Evolutionary conservation across 2,797 vertebrate genomes (phyloP).

Genomic region (Rhinatrema bivittatum): DNA sequence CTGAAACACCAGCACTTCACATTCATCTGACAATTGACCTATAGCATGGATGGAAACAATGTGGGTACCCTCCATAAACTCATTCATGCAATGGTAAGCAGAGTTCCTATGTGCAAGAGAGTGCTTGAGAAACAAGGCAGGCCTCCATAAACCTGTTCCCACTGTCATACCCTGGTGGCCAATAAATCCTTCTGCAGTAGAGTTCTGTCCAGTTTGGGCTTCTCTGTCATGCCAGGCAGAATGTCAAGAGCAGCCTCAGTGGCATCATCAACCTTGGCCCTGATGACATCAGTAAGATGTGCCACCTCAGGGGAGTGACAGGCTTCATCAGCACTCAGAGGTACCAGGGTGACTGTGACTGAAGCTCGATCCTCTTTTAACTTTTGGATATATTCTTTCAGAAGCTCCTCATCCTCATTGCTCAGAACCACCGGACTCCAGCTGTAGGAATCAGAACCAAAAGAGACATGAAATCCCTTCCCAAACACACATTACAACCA

Average conservation of each 20-base stretch:
- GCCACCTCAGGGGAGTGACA: constrained; percentile 1
- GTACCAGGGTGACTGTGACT: constrained; percentile 51
- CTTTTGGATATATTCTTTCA: constrained; percentile 50
- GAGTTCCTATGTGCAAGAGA: no score
- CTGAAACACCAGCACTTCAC: no score
- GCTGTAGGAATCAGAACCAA: no score
- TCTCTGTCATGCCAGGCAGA: constrained; percentile 25
- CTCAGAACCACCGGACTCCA: no score
- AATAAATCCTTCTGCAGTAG: constrained; percentile 66
- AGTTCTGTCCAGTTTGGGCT: constrained; percentile 57
- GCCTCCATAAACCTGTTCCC: no score
- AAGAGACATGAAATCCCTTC: no score
- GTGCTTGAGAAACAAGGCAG: no score
- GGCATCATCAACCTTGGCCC: constrained; percentile 18
- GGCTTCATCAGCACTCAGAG: constrained; percentile 23
- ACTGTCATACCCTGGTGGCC: constrained; percentile 60
- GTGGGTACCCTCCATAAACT: no score
- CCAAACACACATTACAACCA: no score
- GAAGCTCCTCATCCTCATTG: constrained; percentile 30
- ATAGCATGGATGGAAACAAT: no score
- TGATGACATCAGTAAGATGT: neutral
- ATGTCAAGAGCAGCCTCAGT: constrained; percentile 24
- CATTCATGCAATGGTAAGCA: no score
- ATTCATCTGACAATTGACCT: no score
- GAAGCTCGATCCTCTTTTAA: constrained; percentile 59